Evolutionary conservation across 2,797 vertebrate species (phyloP), one percentile per base, ranked within the genome.

Genomic region (Trematomus bernacchii): DNA sequence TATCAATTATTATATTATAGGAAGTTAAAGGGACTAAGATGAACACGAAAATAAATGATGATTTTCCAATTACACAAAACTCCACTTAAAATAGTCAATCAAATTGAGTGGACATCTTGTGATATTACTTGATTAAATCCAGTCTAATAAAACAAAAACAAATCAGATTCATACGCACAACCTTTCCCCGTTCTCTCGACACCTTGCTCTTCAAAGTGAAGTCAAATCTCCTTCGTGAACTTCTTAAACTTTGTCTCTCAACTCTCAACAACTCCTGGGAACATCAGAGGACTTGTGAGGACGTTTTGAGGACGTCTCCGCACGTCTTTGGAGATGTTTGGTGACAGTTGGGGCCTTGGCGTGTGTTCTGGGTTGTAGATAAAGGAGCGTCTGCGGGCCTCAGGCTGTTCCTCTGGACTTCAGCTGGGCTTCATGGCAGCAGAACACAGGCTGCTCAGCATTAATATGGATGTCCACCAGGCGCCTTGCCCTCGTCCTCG

Each of bases 401-500:
- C 73, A 69, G 83, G 68, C 83, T 76, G 87, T 81, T 86, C 89
- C 84, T 84, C 82, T 88, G 87, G 89, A 83, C 87, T 69, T 87
- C 86, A 88, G 83, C 88, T 87, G 83, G 71, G 73, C 63, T 73
- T 81, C 85, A 84, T 93, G 89, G 89, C 91, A 92, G 82, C 85
- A 82, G 87, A 92, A 92, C 92, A 92, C 87, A 92, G 85, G 76
- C 71, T 2, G 71, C 44, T 65, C 16, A 46, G 21, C 82, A 91
- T 94, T 88, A 93, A 94, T 94, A 93, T 94, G 91, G 88, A 94
- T 94, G 91, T 84, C 83, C 73, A 89, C 86, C 91, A 93, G 93
- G 92, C 89, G 86, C 87, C 87, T 87, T 85, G 90, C 91, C 87
- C 87, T 86, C 79, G 63, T 66, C 83, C 76, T 78, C 84, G 46